Percentiles rank a stretch among this genome's conserved stretches.
These are phyloP conservation scores for Heteromormyrus szaboi DNA, from an alignment of 2,797 vertebrate species.

Conservation along the genomic window DNA sequence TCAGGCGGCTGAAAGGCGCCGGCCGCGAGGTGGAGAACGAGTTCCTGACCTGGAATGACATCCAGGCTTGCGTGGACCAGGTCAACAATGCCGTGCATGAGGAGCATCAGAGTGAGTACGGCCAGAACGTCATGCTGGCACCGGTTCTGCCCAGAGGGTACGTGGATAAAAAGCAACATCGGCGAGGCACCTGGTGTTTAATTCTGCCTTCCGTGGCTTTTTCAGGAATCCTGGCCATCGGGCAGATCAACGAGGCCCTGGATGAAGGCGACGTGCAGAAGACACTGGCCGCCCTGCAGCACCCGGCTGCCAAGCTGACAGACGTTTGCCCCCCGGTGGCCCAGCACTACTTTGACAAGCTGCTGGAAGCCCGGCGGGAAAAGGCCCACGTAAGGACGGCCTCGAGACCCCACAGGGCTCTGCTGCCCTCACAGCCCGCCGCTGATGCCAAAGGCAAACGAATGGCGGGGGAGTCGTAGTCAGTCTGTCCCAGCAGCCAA, in stretches of 20 bases:
- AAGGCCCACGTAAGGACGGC: slow-evolving; percentile 82
- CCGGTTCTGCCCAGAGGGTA: not conserved
- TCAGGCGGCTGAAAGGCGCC: slow-evolving; percentile 79
- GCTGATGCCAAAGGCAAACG: not conserved
- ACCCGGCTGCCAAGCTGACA: slow-evolving; percentile 82
- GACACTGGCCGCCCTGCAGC: slow-evolving; percentile 80
- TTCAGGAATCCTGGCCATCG: slow-evolving; percentile 88
- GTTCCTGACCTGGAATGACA: slow-evolving; percentile 94
- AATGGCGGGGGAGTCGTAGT: not conserved
- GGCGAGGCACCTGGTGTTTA: not conserved
- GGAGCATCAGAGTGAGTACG: slow-evolving; percentile 84
- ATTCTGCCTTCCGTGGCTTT: not conserved
- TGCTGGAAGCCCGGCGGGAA: slow-evolving; percentile 85
- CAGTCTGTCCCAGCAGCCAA: not conserved
- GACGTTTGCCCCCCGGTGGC: slow-evolving; percentile 76
- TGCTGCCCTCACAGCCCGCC: not conserved
- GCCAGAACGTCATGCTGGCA: not conserved
- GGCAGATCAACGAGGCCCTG: slow-evolving; percentile 89
- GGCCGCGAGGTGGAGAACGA: slow-evolving; percentile 65
- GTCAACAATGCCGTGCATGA: slow-evolving; percentile 82
- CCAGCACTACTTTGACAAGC: slow-evolving; percentile 91
- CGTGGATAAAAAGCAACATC: not conserved
- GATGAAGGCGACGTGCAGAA: slow-evolving; percentile 80
- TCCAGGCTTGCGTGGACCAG: slow-evolving; percentile 83
- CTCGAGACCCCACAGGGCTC: not conserved